Evolutionary conservation across 2,113 vertebrate species (phyloP).

Genomic region (Heterotilapia buettikoferi): DNA sequence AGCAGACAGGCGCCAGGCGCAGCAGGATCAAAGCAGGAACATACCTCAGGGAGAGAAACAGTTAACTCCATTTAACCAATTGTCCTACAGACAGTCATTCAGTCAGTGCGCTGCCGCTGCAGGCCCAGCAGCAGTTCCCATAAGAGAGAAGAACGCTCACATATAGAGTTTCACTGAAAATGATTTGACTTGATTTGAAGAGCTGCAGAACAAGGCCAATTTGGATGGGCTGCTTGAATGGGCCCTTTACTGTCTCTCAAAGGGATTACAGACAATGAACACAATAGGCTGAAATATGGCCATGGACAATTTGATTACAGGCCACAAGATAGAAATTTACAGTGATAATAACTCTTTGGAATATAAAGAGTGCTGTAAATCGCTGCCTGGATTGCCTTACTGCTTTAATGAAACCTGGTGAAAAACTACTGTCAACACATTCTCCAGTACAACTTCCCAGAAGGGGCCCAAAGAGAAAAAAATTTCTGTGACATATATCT

Average conservation of each 20-base stretch:
- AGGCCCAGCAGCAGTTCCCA: conserved; percentile 32
- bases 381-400: neutral
- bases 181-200: conserved; percentile 51
- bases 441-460: neutral
- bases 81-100: conserved; percentile 48
- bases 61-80: conserved; percentile 66
- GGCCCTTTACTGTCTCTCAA: conserved; percentile 36
- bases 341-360: conserved; percentile 43
- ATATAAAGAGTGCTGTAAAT: conserved; percentile 29
- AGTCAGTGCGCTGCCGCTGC: conserved; percentile 28
- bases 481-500: neutral
- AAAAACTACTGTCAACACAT: conserved; percentile 7
- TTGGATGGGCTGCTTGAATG: conserved; percentile 39
- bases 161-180: conserved; percentile 47
- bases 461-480: neutral
- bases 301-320: conserved; percentile 53
- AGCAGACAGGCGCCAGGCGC: conserved; percentile 71
- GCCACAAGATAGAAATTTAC: conserved; percentile 40
- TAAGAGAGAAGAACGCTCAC: conserved; percentile 10
- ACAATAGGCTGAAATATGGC: conserved; percentile 49
- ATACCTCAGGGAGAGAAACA: conserved; percentile 63
- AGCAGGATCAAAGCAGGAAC: conserved; percentile 67
- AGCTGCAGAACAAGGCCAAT: conserved; percentile 46
- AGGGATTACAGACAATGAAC: conserved; percentile 26
- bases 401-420: conserved; percentile 27